phyloP scores from a whole-genome alignment of 1,140 invertebrate genomes.

The Pygmarrhopalites habei region DNA sequence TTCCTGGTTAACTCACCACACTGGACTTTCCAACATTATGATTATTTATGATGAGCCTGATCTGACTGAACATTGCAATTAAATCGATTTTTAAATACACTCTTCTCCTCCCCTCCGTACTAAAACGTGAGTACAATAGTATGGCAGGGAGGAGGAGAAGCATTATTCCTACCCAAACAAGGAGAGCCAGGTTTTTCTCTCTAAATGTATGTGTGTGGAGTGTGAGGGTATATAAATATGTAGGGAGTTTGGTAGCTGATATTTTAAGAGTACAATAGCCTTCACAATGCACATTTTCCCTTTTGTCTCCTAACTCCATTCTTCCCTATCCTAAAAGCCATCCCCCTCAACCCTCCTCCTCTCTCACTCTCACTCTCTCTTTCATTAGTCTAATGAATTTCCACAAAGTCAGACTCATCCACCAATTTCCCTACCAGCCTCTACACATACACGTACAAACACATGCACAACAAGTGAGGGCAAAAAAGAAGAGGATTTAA shows the following conservation, averaged over 20 bases:
- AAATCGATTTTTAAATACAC: conserved; percentile 21
- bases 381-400: conserved; percentile 7
- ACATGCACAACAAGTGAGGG: too few species aligned
- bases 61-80: conserved; percentile 2
- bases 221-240: background rate
- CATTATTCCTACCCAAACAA: too few species aligned
- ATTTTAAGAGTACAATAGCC: background rate
- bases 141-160: too few species aligned
- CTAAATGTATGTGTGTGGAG: background rate
- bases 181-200: background rate
- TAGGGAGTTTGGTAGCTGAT: background rate
- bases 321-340: too few species aligned
- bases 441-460: too few species aligned
- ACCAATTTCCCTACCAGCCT: background rate
- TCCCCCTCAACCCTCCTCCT: too few species aligned
- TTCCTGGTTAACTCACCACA: too few species aligned
- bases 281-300: too few species aligned
- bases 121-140: background rate
- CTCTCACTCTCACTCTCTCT: too few species aligned
- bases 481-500: too few species aligned
- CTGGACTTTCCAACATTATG: background rate
- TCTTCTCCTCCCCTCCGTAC: background rate
- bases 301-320: too few species aligned
- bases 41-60: background rate
- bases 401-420: background rate